Evolutionary conservation across 2,888 invertebrate genomes (phyloP), one percentile per base, ranked within the genome.

Genomic region (Falcaria lacertinaria): DNA sequence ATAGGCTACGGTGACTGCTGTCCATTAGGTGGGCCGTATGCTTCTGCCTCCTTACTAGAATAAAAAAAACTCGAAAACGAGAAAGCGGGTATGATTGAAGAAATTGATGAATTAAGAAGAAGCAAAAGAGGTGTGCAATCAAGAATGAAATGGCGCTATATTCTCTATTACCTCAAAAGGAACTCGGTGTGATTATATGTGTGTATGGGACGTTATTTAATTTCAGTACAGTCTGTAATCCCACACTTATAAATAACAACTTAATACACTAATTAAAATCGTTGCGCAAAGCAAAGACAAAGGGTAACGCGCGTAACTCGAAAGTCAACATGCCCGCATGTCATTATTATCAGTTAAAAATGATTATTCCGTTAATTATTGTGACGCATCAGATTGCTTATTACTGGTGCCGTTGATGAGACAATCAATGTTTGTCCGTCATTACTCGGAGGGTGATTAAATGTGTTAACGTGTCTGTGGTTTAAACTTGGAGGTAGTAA

Each of bases 301-400:
- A 69, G 80, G 82, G 80, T 81, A 77, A 75, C 41, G 78, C 50
- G 66, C 78, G 65, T 64, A 53, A 67, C 74, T 65, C 69, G 78
- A 80, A 74, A 72, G 76, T 52, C 64, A 71, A 71, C 44, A 41
- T 39, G 57, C 86, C 86, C 85, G 86, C 85, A 85, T 86, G 83
- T 78, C 84, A 82, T 86, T 85, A 84, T 74, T 77, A 80, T 77
- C 84, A 85, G 80, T 87, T 84, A 83, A 74, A 73, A 77, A 74
- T 76, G 79, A 83, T 84, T 82, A 83, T 66, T 64, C 63, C 69
- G 72, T 82, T 86, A 87, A 87, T 86, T 83, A 86, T 73, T 70
- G 63, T 73, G 74, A 76, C 73, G 76, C 69, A 64, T 80, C 84
- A 84, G 87, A 88, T 87, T 88, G 81, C 76, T 77, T 74, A 78